Evolutionary conservation across 2,113 vertebrate species (phyloP).

Genomic region (Oxyruncus cristatus): DNA sequence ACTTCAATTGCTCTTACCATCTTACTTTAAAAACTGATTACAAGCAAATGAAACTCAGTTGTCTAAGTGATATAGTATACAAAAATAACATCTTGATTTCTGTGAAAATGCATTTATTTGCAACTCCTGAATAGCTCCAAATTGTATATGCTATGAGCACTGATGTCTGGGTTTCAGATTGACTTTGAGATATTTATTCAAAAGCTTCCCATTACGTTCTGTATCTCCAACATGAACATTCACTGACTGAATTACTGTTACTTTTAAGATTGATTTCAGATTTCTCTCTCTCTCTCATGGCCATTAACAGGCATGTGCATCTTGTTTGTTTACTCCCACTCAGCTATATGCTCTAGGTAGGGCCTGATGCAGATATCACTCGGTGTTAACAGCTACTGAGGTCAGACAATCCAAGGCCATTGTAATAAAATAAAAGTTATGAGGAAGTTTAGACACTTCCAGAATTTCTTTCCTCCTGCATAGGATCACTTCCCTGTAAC

Average conservation of each 20-base stretch:
- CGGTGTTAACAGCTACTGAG: slow-evolving; percentile 88
- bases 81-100: slow-evolving; percentile 99
- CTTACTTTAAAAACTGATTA: slow-evolving; percentile 98
- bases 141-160: slow-evolving; percentile 86
- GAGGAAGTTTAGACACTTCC: slow-evolving; percentile 87
- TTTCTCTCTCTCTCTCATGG: slow-evolving; percentile 71
- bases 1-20: slow-evolving; percentile 98
- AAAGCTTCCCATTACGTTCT: slow-evolving; percentile 81
- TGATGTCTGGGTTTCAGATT: slow-evolving; percentile 85
- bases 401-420: slow-evolving; percentile 93
- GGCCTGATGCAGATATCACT: slow-evolving; percentile 86
- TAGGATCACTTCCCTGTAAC: slow-evolving; percentile 84
- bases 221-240: slow-evolving; percentile 73
- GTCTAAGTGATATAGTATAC: slow-evolving; percentile 99
- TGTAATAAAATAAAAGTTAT: slow-evolving; percentile 84
- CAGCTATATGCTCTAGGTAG: slow-evolving; percentile 83
- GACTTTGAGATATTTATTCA: slow-evolving; percentile 77
- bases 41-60: slow-evolving; percentile 99
- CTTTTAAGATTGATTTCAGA: slow-evolving; percentile 65
- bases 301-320: slow-evolving; percentile 76
- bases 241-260: slow-evolving; percentile 64
- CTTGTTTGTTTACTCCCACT: slow-evolving; percentile 82
- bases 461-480: slow-evolving; percentile 83
- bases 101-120: slow-evolving; percentile 98
- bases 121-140: slow-evolving; percentile 91